Conservation (phyloP, 2,888 invertebrate genomes). For the Dyspetes luteomarginatus region DNA sequence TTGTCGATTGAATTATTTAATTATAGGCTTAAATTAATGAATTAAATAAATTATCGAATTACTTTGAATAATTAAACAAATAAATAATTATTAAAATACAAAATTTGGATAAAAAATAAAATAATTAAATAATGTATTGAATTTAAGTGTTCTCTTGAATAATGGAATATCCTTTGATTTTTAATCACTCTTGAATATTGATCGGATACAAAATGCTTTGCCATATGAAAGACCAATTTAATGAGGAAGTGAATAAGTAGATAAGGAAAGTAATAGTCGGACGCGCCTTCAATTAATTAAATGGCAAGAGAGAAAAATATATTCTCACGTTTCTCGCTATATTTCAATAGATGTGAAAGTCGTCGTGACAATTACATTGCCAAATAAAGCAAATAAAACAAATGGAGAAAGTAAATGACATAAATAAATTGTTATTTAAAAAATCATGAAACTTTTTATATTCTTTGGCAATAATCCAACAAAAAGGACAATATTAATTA, state of each 20-base stretch:
- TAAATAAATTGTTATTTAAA: not conserved
- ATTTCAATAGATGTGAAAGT: slow-evolving; percentile 49
- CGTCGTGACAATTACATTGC: slow-evolving; percentile 24
- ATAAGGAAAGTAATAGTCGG: slow-evolving; percentile 18
- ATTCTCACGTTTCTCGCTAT: slow-evolving; percentile 28
- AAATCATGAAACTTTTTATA: too few species aligned
- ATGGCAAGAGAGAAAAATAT: not conserved
- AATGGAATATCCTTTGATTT: too few species aligned
- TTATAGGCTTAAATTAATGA: not conserved
- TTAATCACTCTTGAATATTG: too few species aligned
- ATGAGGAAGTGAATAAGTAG: not conserved
- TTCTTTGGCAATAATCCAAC: too few species aligned
- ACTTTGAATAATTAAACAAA: too few species aligned
- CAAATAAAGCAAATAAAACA: not conserved
- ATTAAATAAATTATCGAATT: not conserved
- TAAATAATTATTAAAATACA: too few species aligned
- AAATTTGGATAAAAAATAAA: too few species aligned
- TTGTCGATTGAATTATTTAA: not conserved
- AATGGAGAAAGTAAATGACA: not conserved
- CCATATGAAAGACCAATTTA: not conserved
- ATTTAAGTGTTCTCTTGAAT: too few species aligned
- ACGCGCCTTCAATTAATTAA: slow-evolving; percentile 21
- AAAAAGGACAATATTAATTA: not conserved
- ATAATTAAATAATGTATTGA: too few species aligned
- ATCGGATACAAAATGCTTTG: not conserved